These are phyloP conservation scores for Hydrocynus forskahlii DNA, from an alignment of 2,797 vertebrate species.

Conservation along the genomic window DNA sequence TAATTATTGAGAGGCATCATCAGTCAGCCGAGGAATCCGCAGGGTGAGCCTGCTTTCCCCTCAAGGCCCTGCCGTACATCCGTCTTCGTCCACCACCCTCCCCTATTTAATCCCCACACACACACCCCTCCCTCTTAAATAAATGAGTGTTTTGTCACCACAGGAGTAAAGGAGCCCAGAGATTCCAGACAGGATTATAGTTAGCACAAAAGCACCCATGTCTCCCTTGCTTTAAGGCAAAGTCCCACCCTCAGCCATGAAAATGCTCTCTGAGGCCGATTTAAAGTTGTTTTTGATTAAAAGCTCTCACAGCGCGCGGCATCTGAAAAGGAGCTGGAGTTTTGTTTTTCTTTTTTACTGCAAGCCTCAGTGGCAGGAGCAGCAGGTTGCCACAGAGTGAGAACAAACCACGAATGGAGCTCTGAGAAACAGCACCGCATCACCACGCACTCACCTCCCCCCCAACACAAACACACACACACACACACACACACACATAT, in stretches of 20 bases:
- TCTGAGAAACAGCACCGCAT: slow-evolving; percentile 25
- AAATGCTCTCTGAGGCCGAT: slow-evolving; percentile 33
- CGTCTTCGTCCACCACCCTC: slow-evolving; percentile 53
- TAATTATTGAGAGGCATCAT: slow-evolving; percentile 60
- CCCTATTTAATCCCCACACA: neutral
- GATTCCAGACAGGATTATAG: slow-evolving; percentile 44
- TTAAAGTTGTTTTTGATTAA: slow-evolving; percentile 55
- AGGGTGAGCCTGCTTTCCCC: slow-evolving; percentile 44
- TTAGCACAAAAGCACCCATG: slow-evolving; percentile 42
- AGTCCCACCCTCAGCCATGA: slow-evolving; percentile 31
- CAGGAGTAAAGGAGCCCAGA: slow-evolving; percentile 37
- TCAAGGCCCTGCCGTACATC: slow-evolving; percentile 54
- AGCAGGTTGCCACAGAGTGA: slow-evolving; percentile 49
- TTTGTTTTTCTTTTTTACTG: neutral
- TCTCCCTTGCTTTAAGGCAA: slow-evolving; percentile 29
- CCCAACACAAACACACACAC: neutral
- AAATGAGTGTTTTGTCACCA: slow-evolving; percentile 61
- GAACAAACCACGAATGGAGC: slow-evolving; percentile 52
- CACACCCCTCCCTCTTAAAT: slow-evolving; percentile 52
- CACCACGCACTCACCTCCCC: neutral
- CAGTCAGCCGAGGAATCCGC: slow-evolving; percentile 54
- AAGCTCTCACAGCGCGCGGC: slow-evolving; percentile 33
- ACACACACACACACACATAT: slow-evolving; percentile 1
- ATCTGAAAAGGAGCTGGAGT: slow-evolving; percentile 21
- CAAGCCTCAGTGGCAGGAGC: slow-evolving; percentile 30